Conservation (phyloP, 2,888 invertebrate species). For the Epirrita christyi region DNA sequence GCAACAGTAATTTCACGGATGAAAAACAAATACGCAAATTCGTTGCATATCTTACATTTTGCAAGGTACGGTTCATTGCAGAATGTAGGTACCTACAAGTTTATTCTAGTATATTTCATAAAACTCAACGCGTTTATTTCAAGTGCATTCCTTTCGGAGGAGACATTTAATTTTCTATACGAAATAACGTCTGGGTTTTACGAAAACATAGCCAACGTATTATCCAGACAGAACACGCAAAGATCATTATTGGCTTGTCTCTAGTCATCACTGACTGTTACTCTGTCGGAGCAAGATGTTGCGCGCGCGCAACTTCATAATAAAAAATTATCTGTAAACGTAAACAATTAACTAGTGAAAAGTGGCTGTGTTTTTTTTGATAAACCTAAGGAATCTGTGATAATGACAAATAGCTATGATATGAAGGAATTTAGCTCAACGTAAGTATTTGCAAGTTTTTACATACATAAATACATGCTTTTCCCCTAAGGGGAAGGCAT, state of each 20-base stretch:
- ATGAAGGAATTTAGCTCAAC: conserved; percentile 81
- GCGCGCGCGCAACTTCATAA: conserved; percentile 51
- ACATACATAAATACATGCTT: too few species aligned
- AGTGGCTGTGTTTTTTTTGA: conserved; percentile 28
- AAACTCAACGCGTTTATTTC: too few species aligned
- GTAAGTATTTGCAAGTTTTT: conserved; percentile 53
- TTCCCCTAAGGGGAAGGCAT: too few species aligned
- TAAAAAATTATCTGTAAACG: conserved; percentile 42
- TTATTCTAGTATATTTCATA: neutral
- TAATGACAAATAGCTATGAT: conserved; percentile 73
- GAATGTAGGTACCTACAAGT: neutral
- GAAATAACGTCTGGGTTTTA: too few species aligned
- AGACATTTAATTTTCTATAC: too few species aligned
- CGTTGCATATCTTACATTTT: neutral
- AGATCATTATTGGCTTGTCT: conserved; percentile 33
- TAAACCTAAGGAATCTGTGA: conserved; percentile 44
- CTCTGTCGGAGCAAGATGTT: conserved; percentile 58
- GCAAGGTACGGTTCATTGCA: too few species aligned
- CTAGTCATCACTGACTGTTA: conserved; percentile 53
- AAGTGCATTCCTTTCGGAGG: too few species aligned
- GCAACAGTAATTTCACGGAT: neutral
- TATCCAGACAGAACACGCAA: conserved; percentile 7
- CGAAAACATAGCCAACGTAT: conserved; percentile 24
- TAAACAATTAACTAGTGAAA: conserved; percentile 31
- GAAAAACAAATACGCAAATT: neutral